Conservation (phyloP, 2,797 vertebrate genomes). For the Cyclopterus lumpus region DNA sequence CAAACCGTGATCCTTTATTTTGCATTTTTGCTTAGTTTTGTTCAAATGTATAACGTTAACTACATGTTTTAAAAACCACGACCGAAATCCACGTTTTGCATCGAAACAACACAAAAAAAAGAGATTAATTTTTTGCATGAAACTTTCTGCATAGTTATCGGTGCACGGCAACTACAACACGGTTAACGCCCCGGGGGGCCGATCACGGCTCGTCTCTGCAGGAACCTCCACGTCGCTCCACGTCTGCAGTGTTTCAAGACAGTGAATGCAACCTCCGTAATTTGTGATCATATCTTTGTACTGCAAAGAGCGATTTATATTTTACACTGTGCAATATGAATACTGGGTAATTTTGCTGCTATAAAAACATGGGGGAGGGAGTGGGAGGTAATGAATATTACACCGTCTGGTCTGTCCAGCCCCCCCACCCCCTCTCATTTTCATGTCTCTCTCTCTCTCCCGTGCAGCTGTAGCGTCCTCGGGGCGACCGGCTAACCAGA, state of each 20-base stretch:
- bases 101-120: too few species aligned
- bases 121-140: too few species aligned
- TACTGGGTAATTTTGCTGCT: slow-evolving; percentile 71
- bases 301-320: slow-evolving; percentile 58
- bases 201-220: too few species aligned
- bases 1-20: background rate
- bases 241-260: too few species aligned
- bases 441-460: slow-evolving; percentile 46
- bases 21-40: background rate
- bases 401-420: slow-evolving; percentile 71
- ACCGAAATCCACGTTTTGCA: too few species aligned
- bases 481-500: slow-evolving; percentile 79
- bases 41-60: background rate
- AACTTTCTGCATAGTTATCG: background rate
- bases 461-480: slow-evolving; percentile 80
- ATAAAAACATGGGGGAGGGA: slow-evolving; percentile 72
- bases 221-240: too few species aligned
- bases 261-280: background rate
- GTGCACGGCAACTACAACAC: background rate
- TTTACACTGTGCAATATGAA: slow-evolving; percentile 76
- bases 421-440: slow-evolving; percentile 32
- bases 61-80: too few species aligned
- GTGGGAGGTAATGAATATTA: slow-evolving; percentile 78
- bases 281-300: slow-evolving; percentile 33
- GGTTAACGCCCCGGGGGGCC: too few species aligned